Conservation (phyloP, 2,797 vertebrate genomes). For the Cryptoblepharus egeriae region DNA sequence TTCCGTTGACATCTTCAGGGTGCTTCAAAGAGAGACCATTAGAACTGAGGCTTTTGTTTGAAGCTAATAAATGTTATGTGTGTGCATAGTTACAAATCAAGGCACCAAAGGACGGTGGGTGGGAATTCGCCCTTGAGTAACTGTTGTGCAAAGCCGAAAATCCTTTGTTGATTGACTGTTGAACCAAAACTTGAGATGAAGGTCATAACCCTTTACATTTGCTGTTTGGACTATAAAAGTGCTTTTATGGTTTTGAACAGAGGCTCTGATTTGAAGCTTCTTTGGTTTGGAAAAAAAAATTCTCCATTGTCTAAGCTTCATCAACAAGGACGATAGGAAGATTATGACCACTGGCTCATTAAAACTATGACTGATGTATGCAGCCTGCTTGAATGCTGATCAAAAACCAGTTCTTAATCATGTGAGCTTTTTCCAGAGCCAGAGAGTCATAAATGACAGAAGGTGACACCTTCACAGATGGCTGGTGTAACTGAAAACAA, state of each 20-base stretch:
- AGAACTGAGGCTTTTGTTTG: not conserved
- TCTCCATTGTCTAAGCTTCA: not conserved
- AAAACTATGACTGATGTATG: not conserved
- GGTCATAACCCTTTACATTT: not conserved
- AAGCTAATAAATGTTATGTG: not conserved
- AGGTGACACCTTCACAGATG: not conserved
- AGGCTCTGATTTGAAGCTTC: not conserved
- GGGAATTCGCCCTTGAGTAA: not conserved
- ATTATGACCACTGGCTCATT: too few species aligned
- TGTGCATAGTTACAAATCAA: not conserved
- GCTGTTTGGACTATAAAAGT: not conserved
- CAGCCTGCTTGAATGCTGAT: not conserved
- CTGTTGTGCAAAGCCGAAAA: not conserved
- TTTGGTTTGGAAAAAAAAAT: not conserved
- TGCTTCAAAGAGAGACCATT: not conserved
- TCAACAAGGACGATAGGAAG: not conserved
- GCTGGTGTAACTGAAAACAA: not conserved
- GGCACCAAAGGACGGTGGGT: too few species aligned
- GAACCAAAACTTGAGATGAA: not conserved
- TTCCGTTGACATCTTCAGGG: not conserved
- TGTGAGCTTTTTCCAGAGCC: not conserved
- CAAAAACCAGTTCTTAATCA: not conserved
- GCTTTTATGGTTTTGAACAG: not conserved
- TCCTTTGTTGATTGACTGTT: not conserved
- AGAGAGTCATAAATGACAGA: not conserved